Conservation (phyloP, 2,797 vertebrate genomes). For the Novumbra hubbsi region DNA sequence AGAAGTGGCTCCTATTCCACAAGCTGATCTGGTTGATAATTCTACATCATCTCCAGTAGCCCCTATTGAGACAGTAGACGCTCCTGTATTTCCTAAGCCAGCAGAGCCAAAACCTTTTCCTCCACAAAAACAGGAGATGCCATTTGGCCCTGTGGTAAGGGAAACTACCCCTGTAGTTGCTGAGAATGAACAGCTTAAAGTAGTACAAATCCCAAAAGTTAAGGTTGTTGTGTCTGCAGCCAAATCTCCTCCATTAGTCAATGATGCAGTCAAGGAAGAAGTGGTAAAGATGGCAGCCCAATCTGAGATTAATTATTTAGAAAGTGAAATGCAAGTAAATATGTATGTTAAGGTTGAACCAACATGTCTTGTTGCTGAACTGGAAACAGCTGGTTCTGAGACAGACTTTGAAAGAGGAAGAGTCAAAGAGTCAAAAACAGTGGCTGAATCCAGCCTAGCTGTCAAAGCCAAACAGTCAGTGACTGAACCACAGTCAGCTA, state of each 20-base stretch:
- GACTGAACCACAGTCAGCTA: conserved; percentile 8
- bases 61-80: conserved; percentile 4
- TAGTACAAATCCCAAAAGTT: conserved; percentile 1
- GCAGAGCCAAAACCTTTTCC: conserved; percentile 19
- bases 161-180: not conserved
- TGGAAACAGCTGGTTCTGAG: conserved; percentile 21
- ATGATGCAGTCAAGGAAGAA: conserved; percentile 1
- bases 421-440: conserved; percentile 36
- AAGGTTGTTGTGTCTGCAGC: not conserved
- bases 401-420: conserved; percentile 26
- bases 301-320: conserved; percentile 18
- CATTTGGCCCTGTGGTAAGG: not conserved
- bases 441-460: not conserved
- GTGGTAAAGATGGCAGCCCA: conserved; percentile 9
- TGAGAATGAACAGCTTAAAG: conserved; percentile 5
- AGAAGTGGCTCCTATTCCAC: conserved; percentile 16
- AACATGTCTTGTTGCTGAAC: conserved; percentile 20
- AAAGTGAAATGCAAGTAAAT: not conserved
- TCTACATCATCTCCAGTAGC: not conserved
- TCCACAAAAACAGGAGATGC: not conserved
- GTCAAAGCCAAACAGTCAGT: not conserved
- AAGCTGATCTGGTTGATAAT: conserved; percentile 15
- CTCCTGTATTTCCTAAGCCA: conserved; percentile 9
- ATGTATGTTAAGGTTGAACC: not conserved
- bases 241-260: not conserved